Conservation (phyloP, 2,797 vertebrate species). For the Pampus argenteus region DNA sequence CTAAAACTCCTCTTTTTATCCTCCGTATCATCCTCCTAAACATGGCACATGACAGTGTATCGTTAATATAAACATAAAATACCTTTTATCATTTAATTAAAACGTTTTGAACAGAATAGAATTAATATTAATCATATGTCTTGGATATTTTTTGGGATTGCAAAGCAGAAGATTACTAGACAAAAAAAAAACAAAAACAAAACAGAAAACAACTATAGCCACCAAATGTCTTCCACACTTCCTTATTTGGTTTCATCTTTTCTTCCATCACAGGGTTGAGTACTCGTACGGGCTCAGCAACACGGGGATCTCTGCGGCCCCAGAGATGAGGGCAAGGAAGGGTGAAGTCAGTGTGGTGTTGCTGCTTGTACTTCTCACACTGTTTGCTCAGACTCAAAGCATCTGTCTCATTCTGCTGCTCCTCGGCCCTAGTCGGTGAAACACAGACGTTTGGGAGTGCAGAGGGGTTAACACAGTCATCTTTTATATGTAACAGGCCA, state of each 20-base stretch:
- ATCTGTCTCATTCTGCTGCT: slow-evolving; percentile 45
- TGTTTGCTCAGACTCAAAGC: slow-evolving; percentile 66
- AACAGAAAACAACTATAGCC: neutral
- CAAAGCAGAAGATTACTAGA: neutral
- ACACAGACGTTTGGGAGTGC: slow-evolving; percentile 22
- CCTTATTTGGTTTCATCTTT: slow-evolving; percentile 37
- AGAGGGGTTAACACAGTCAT: slow-evolving; percentile 10
- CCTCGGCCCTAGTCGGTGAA: slow-evolving; percentile 42
- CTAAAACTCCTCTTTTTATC: slow-evolving; percentile 11
- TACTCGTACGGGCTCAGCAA: slow-evolving; percentile 24
- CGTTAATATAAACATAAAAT: neutral
- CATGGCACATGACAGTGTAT: slow-evolving; percentile 2
- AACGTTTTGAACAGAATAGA: neutral
- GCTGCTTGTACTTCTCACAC: slow-evolving; percentile 56
- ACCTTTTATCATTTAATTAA: neutral
- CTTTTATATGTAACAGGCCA: slow-evolving; percentile 9
- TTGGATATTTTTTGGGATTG: neutral
- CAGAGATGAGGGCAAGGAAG: slow-evolving; percentile 38
- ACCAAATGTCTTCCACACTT: slow-evolving; percentile 9
- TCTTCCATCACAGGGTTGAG: slow-evolving; percentile 29
- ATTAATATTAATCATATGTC: neutral
- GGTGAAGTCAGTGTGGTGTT: slow-evolving; percentile 27
- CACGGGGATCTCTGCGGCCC: slow-evolving; percentile 25
- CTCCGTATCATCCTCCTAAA: slow-evolving; percentile 13
- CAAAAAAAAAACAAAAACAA: neutral